phyloP scores from a whole-genome alignment of 2,797 vertebrate genomes.

The Sebastes minor region DNA sequence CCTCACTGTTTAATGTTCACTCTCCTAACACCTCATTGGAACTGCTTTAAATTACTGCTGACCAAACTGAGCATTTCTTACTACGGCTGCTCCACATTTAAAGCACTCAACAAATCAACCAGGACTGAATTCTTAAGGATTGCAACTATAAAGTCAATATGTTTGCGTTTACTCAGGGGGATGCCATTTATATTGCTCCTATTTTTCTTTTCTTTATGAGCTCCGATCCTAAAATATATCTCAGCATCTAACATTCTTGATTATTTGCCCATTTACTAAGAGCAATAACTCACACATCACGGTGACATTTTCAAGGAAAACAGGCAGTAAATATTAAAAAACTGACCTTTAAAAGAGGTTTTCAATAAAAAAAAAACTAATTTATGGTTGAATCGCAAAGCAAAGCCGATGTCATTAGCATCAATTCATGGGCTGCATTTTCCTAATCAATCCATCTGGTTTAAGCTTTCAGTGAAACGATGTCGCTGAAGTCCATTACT shows the following conservation, averaged over 20 bases:
- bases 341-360: constrained; percentile 12
- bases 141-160: not conserved
- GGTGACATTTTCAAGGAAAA: not conserved
- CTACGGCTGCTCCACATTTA: not conserved
- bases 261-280: not conserved
- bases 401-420: not conserved
- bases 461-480: not conserved
- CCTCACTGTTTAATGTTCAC: not conserved
- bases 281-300: not conserved
- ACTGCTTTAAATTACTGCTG: not conserved
- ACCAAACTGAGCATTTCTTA: not conserved
- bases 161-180: not conserved
- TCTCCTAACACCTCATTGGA: not conserved
- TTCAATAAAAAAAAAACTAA: not conserved
- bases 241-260: not conserved
- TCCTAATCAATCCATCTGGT: constrained; percentile 27
- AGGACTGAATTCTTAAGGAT: not conserved
- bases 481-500: constrained; percentile 29
- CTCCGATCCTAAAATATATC: not conserved
- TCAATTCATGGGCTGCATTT: not conserved
- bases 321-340: not conserved
- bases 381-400: not conserved
- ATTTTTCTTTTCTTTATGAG: not conserved
- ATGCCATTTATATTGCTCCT: not conserved
- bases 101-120: not conserved